Evolutionary conservation across 2,888 invertebrate species (phyloP), one percentile per base, ranked within the genome.

Genomic region (Phyllotreta cruciferae): DNA sequence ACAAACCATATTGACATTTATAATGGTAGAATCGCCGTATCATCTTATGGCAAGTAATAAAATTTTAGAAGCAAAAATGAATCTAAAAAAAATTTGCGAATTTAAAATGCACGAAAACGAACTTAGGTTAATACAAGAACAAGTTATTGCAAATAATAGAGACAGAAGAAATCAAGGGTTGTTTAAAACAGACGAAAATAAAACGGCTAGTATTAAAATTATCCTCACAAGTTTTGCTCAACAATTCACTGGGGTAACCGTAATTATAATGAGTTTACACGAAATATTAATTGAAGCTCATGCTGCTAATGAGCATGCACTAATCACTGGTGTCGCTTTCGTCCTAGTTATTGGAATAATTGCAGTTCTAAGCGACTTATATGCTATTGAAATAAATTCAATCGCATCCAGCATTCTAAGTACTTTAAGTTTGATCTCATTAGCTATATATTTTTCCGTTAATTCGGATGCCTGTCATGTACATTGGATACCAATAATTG

Each of bases 401-500:
- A 56, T 35, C 4, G 11, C 5, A 4, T 3, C 47, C 1, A 11
- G 37, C 34, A 6, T 56, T 13, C 14, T 47, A 39, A 9, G 38
- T 14, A 56, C 47, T 24, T 9, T 38, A 49, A 38, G 47, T 9
- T 38, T 56, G 39, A 13, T 56, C 7, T 24, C 38, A 13, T 38
- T 56, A 47, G 56, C 24, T 13, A 47, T 38, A 39, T 56, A 56
- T 47, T 56, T 38, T 45, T 10, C 47, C 6, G 24, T 56, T 3
- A 47, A 56, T 14, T 11, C 14, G 3, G 35, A 11, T 13, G 6
- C 13, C 0, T 3, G 24, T 6, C 13, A 56, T 6, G 6, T 56
- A 14, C 5, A 24, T 0, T 62, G 56, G 52, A 63, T 78, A 71
- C 78, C 79, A 0, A 66, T 79, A 9, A 71, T 66, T 4, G 68